Evolutionary conservation across 2,113 vertebrate species (phyloP).

Genomic region (Halcyon senegalensis): DNA sequence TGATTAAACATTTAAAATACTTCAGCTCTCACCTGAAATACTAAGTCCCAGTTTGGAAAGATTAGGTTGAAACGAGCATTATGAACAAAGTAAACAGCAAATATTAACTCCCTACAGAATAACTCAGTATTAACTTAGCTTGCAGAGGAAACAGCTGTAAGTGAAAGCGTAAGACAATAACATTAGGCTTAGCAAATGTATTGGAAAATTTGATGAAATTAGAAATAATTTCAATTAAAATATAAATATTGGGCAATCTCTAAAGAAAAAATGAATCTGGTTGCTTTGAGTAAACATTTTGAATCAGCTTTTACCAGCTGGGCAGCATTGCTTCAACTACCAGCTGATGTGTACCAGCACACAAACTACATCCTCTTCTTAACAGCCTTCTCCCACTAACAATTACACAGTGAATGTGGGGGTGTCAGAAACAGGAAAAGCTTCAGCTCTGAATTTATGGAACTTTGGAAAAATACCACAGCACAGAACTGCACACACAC

Average conservation of each 20-base stretch:
- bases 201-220: neutral
- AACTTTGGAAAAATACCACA: neutral
- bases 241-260: neutral
- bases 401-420: neutral
- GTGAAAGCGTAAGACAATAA: neutral
- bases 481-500: neutral
- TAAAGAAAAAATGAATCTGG: neutral
- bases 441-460: neutral
- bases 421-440: neutral
- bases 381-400: conserved; percentile 24
- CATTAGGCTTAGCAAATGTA: neutral
- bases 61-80: neutral
- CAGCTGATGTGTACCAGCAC: neutral
- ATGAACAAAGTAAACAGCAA: neutral
- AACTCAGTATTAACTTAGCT: neutral
- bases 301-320: conserved; percentile 11
- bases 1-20: neutral
- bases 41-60: too few species aligned
- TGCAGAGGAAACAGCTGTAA: neutral
- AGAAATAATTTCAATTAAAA: neutral
- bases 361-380: neutral
- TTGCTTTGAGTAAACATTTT: neutral
- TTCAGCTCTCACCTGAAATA: neutral
- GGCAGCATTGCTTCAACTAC: conserved; percentile 22
- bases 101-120: neutral